These are phyloP conservation scores for Sebastes vulpes DNA, from an alignment of 2,797 vertebrate species.

Conservation along the genomic window DNA sequence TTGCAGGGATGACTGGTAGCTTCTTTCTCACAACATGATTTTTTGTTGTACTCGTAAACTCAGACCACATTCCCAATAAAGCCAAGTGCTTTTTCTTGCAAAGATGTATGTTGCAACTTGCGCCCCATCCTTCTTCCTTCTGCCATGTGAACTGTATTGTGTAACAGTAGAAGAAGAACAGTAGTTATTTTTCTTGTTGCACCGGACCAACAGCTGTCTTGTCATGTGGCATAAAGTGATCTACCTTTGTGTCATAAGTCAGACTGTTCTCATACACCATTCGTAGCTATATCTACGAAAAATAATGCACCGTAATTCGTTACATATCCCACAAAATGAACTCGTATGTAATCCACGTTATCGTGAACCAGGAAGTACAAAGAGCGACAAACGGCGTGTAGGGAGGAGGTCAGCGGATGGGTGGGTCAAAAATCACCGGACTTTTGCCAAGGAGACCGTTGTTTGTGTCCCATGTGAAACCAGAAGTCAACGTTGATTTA, in stretches of 20 bases:
- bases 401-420: too few species aligned
- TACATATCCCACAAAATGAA: too few species aligned
- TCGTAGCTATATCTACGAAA: too few species aligned
- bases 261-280: rapidly evolving
- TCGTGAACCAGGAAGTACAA: too few species aligned
- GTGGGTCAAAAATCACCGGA: too few species aligned
- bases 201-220: neutral
- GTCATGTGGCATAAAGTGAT: neutral
- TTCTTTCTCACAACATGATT: neutral
- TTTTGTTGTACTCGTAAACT: slow-evolving; percentile 30
- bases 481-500: too few species aligned
- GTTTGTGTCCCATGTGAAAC: too few species aligned
- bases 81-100: neutral
- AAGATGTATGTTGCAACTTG: neutral
- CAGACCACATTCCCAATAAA: slow-evolving; percentile 9
- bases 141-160: neutral
- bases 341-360: rapidly evolving
- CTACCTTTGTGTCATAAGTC: neutral
- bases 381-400: too few species aligned
- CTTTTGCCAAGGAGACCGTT: too few species aligned
- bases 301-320: too few species aligned
- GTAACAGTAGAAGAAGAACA: neutral
- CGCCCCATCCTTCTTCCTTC: neutral
- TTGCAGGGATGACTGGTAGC: neutral
- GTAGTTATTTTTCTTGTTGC: neutral